Conservation (phyloP, 2,113 vertebrate genomes). For the Oplegnathus fasciatus region DNA sequence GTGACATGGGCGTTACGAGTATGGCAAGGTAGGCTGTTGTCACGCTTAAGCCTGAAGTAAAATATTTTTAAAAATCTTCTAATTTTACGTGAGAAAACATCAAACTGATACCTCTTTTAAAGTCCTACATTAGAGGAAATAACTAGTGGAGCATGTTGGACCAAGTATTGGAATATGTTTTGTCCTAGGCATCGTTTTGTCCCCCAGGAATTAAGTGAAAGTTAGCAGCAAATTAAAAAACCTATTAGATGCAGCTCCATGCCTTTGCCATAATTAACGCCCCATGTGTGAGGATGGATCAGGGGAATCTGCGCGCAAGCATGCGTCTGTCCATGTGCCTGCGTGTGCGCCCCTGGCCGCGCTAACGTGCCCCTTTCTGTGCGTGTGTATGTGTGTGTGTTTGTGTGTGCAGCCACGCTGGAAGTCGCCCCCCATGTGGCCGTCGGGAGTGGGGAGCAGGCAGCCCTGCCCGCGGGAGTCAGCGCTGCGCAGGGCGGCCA, state of each 20-base stretch:
- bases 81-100: not conserved
- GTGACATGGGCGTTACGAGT: constrained; percentile 35
- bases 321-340: constrained; percentile 44
- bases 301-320: constrained; percentile 53
- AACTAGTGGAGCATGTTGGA: too few relatives aligned
- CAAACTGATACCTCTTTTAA: not conserved
- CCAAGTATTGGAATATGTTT: not conserved
- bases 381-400: constrained; percentile 28
- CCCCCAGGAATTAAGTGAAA: constrained; percentile 13
- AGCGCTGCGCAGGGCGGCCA: constrained; percentile 91
- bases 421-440: constrained; percentile 92
- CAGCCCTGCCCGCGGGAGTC: constrained; percentile 92
- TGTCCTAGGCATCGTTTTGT: not conserved
- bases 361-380: constrained; percentile 46
- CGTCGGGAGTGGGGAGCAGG: constrained; percentile 89
- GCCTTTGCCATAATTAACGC: constrained; percentile 44
- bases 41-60: not conserved
- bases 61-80: not conserved
- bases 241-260: not conserved
- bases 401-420: constrained; percentile 78
- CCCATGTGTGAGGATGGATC: constrained; percentile 35
- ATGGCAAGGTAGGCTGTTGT: constrained; percentile 16
- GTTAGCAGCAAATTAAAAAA: constrained; percentile 22
- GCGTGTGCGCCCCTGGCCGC: constrained; percentile 40
- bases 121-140: not conserved